Evolutionary conservation across 1,140 invertebrate genomes (phyloP), one percentile per base, ranked within the genome.

Genomic region (Zaprionus vittiger): DNA sequence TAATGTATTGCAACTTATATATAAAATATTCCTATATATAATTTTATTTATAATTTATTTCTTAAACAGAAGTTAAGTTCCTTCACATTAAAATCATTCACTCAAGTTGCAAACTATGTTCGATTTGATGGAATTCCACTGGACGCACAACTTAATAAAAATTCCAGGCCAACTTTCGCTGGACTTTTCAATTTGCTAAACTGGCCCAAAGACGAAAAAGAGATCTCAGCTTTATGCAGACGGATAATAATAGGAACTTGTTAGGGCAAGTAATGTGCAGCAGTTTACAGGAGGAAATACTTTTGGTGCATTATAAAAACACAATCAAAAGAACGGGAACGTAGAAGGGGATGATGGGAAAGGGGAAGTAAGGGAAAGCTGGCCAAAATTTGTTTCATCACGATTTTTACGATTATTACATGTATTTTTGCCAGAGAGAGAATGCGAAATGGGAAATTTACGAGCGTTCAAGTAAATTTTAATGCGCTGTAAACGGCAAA

Each of bases 391-490:
- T 77, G 69, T 77, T 77, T 77, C 70, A 77, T 77, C 57, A 67
- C 49, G 60, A 67, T 67, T 80, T 80, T 77, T 73, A 80, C 79
- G 73, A 71, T 79, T 81, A 79, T 78, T 76, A 75, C 71, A 66
- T 69, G 62, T 62, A 57, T 74, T 74, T 63, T 70, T 67, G 67
- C 63, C 69, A 38, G 28, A 65, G 7, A 47, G 71, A 63, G 56
- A 67, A 77, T 77, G 60, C 55, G n/a, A 77, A 81, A 80, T 82
- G 60, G 38, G n/a, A 77, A 81, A 80, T 82, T 80, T 82, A 82
- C 73, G 80, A 82, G 73, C 80, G 62, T 66, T 73, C 41, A 80
- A 80, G 78, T 77, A 82, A 82, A 80, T 77, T 81, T 82, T 81
- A 81, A 82, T 82, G 69, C 57, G 77, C 77, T 64, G 77, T 81